These are phyloP conservation scores for Vulpes lagopus DNA, from an alignment of 2,113 vertebrate genomes.

Conservation along the genomic window DNA sequence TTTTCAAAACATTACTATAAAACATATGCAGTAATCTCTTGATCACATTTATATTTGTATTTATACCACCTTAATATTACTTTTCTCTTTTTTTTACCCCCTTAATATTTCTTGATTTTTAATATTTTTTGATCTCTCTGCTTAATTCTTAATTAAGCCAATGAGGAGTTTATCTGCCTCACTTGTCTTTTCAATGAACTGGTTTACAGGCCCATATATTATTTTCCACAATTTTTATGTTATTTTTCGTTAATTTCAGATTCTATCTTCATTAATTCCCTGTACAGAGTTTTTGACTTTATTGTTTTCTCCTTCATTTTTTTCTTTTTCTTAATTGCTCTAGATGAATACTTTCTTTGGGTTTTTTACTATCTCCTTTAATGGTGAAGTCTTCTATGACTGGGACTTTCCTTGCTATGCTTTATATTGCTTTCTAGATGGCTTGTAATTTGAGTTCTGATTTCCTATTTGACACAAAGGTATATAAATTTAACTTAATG, in stretches of 20 bases:
- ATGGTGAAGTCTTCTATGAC: neutral
- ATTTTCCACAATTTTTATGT: neutral
- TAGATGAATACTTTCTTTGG: neutral
- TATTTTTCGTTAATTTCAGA: neutral
- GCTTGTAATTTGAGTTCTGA: neutral
- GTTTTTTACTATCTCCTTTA: neutral
- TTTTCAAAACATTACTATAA: neutral
- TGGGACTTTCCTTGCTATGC: neutral
- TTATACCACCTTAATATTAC: neutral
- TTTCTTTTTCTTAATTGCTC: neutral
- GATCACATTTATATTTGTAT: neutral
- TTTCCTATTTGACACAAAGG: neutral
- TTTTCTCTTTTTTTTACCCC: too few species aligned
- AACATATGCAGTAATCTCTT: neutral
- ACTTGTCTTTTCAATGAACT: neutral
- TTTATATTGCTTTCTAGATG: neutral
- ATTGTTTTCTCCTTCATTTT: neutral
- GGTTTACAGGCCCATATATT: neutral
- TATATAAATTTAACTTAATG: neutral
- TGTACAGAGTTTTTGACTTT: neutral
- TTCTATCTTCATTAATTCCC: neutral
- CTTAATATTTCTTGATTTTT: neutral
- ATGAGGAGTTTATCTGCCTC: neutral
- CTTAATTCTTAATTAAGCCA: neutral
- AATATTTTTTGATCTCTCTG: neutral